Evolutionary conservation across 1,140 invertebrate species (phyloP).

Genomic region (Periplaneta americana): DNA sequence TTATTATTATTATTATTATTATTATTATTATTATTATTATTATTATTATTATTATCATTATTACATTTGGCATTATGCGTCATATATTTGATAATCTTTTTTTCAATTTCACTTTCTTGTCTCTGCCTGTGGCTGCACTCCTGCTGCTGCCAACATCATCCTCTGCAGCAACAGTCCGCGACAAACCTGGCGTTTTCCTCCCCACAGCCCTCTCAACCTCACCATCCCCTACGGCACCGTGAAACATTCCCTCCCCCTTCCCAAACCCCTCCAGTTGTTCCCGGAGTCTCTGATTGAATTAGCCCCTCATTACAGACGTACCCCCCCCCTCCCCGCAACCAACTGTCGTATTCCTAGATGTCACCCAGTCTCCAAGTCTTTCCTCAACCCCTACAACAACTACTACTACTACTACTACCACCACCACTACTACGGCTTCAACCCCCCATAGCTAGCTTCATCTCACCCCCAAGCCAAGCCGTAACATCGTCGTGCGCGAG

Average conservation of each 20-base stretch:
- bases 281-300: conserved; percentile 34
- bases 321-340: conserved; percentile 22
- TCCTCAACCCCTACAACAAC: not conserved
- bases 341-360: not conserved
- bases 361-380: not conserved
- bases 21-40: not conserved
- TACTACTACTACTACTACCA: not conserved
- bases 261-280: not conserved
- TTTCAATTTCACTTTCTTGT: not conserved
- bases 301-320: conserved; percentile 33
- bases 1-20: not conserved
- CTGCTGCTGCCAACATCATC: not conserved
- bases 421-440: no score
- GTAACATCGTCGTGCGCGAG: not conserved
- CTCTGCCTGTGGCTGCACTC: not conserved
- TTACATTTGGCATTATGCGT: not conserved
- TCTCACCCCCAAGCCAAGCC: not conserved
- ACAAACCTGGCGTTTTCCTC: not conserved
- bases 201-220: conserved; percentile 1
- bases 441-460: not conserved
- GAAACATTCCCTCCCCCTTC: not conserved
- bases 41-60: not conserved
- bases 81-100: no score
- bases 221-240: not conserved
- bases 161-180: not conserved